A percentile compares a stretch with the other conserved stretches of the same genome.
Conservation (phyloP, 2,113 vertebrate genomes). For the Smithornis capensis region DNA sequence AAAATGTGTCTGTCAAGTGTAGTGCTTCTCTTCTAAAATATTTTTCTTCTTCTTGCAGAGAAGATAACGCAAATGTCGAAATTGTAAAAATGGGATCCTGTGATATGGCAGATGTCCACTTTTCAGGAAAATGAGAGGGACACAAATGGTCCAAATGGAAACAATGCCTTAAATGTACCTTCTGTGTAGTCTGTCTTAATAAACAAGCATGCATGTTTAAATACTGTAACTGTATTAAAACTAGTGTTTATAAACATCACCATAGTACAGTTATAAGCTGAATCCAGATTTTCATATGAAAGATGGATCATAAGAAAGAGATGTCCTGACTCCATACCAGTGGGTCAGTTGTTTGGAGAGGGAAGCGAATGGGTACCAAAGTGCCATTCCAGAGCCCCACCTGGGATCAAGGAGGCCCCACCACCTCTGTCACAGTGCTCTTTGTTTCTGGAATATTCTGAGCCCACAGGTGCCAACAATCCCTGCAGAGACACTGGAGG, state of each 20-base stretch:
- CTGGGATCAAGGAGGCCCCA: not conserved
- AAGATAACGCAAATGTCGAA: not conserved
- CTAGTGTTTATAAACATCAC: not conserved
- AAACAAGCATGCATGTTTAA: not conserved
- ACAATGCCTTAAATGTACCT: not conserved
- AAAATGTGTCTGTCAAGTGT: not conserved
- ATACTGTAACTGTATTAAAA: not conserved
- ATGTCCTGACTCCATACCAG: not conserved
- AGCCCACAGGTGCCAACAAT: not conserved
- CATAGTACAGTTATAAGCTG: not conserved
- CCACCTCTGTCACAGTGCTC: not conserved
- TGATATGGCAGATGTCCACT: not conserved
- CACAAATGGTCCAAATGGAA: not conserved
- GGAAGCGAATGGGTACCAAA: not conserved
- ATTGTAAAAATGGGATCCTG: not conserved
- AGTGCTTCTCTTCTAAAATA: not conserved
- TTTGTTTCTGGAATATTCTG: not conserved
- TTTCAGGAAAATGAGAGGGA: not conserved
- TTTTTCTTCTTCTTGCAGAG: conserved; percentile 46
- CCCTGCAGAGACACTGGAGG: not conserved
- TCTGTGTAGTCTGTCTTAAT: not conserved
- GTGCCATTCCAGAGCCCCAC: not conserved
- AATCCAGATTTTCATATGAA: not conserved
- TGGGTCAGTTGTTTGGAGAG: not conserved
- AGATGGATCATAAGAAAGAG: not conserved